These are phyloP conservation scores for Allolobophora icterica DNA, from an alignment of 2,888 invertebrate species.

Conservation along the genomic window DNA sequence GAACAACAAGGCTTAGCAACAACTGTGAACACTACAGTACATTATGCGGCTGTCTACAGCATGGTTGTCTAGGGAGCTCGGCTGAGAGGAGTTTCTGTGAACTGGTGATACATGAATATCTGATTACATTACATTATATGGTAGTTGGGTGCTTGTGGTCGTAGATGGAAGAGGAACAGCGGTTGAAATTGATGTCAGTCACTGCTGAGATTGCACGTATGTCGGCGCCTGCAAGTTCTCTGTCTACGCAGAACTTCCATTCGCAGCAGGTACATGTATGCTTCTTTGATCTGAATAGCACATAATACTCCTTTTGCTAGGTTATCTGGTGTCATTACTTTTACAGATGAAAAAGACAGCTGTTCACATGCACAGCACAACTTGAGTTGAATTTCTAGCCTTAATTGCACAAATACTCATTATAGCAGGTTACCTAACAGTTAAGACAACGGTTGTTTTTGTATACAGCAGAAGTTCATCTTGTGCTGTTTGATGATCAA, in stretches of 20 bases:
- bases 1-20: not conserved
- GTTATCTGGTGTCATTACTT: not conserved
- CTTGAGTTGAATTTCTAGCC: not conserved
- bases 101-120: not conserved
- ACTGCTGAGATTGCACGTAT: not conserved
- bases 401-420: not conserved
- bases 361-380: not conserved
- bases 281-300: not conserved
- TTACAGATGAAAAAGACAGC: not conserved
- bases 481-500: not conserved
- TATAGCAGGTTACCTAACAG: not conserved
- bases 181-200: not conserved
- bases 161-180: constrained; percentile 22
- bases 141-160: not conserved
- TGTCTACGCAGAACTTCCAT: not conserved
- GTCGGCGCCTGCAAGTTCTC: constrained; percentile 22
- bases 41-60: not conserved
- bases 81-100: not conserved
- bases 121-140: not conserved
- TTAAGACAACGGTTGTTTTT: not conserved
- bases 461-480: not conserved
- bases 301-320: not conserved
- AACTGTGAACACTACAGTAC: too few relatives aligned
- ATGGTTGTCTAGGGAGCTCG: not conserved
- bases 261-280: constrained; percentile 24